Percentiles rank a stretch among this genome's conserved stretches.
Conservation (phyloP, 2,113 vertebrate genomes). For the Lichenostomus cassidix region DNA sequence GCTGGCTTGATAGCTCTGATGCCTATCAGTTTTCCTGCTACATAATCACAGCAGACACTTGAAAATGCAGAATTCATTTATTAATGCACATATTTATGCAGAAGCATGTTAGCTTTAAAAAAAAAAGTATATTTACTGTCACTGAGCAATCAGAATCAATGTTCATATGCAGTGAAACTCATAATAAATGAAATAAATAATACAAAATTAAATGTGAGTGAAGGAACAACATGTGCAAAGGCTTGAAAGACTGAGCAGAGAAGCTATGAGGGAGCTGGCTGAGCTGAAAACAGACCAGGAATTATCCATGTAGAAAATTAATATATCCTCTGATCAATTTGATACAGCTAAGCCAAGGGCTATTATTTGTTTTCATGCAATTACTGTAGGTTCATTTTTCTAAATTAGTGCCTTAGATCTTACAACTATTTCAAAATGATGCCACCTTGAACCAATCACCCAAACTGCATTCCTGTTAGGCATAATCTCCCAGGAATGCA, state of each 20-base stretch:
- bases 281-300: not conserved
- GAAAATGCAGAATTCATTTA: not conserved
- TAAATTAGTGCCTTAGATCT: conserved; percentile 41
- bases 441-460: conserved; percentile 50
- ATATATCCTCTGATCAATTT: conserved; percentile 54
- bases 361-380: conserved; percentile 42
- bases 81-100: not conserved
- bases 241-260: not conserved
- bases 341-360: conserved; percentile 13
- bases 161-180: not conserved
- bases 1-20: not conserved
- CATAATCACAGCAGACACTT: not conserved
- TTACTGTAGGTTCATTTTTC: conserved; percentile 52
- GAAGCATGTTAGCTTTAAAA: not conserved
- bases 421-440: conserved; percentile 27
- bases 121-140: not conserved
- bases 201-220: not conserved
- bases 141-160: not conserved
- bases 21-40: not conserved
- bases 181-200: not conserved
- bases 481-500: conserved; percentile 46
- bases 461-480: conserved; percentile 38
- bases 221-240: not conserved
- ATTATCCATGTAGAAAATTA: conserved; percentile 37
- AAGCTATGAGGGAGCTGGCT: not conserved